phyloP scores from a whole-genome alignment of 35 echinoderm and acorn worm genomes.

The Acanthaster planci region DNA sequence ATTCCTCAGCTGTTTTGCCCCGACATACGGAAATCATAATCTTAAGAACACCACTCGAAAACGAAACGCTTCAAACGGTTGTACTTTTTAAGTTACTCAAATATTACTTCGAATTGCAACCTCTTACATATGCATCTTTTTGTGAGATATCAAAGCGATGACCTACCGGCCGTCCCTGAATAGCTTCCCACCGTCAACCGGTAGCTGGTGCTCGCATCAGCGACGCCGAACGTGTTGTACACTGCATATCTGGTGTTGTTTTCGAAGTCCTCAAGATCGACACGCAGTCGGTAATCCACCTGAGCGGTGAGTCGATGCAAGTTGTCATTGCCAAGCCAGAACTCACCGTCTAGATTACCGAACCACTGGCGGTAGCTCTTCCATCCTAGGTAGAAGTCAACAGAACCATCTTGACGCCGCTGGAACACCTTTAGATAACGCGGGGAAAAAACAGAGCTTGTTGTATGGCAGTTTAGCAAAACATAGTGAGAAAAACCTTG shows the following conservation, averaged over 20 bases:
- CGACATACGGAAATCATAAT: too few relatives aligned
- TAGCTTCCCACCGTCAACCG: constrained; percentile 51
- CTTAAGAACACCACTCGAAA: too few relatives aligned
- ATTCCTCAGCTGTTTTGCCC: too few relatives aligned
- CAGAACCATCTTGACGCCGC: constrained; percentile 71
- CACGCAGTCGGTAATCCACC: constrained; percentile 63
- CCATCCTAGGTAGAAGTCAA: constrained; percentile 72
- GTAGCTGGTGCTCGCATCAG: constrained; percentile 50
- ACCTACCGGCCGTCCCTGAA: constrained; percentile 67
- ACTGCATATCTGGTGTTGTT: constrained; percentile 44
- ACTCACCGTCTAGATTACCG: constrained; percentile 52
- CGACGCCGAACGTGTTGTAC: constrained; percentile 58
- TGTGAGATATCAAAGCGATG: not conserved
- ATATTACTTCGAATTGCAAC: too few relatives aligned
- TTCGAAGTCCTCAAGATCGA: constrained; percentile 63
- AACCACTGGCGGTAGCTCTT: constrained; percentile 68
- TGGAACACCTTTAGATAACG: constrained; percentile 69
- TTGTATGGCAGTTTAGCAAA: too few relatives aligned
- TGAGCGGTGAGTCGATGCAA: constrained; percentile 74
- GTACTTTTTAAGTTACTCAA: too few relatives aligned
- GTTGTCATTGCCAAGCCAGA: constrained; percentile 80
- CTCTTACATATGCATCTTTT: too few relatives aligned
- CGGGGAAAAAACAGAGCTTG: too few relatives aligned
- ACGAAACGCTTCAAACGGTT: too few relatives aligned
- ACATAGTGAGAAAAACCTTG: too few relatives aligned